phyloP scores from a whole-genome alignment of 2,888 invertebrate species.

The Melangyna quadrimaculata region DNA sequence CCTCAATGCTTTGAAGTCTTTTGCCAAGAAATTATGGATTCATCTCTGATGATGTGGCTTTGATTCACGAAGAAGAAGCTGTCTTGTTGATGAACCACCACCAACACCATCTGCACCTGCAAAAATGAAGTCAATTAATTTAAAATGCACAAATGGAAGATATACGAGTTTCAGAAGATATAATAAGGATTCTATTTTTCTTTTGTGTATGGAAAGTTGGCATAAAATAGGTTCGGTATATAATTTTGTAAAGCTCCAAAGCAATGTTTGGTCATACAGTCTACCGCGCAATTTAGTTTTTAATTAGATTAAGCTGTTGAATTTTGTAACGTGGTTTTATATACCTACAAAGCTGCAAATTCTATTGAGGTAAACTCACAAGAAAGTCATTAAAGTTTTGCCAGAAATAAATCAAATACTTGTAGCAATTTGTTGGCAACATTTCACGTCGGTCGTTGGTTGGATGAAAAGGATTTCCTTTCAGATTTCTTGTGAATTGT shows the following conservation, averaged over 20 bases:
- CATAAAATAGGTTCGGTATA: neutral
- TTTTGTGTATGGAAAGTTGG: neutral
- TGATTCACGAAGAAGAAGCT: constrained; percentile 14
- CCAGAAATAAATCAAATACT: neutral
- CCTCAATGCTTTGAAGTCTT: neutral
- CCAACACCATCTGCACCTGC: constrained; percentile 31
- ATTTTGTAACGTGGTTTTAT: neutral
- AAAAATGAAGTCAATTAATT: constrained; percentile 60
- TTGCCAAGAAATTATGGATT: constrained; percentile 49
- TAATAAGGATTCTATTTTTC: neutral
- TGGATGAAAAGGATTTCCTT: neutral
- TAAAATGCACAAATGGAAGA: constrained; percentile 25
- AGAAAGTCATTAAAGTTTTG: constrained; percentile 49
- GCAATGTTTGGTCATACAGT: constrained; percentile 9
- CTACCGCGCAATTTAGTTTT: constrained; percentile 45
- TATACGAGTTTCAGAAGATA: neutral
- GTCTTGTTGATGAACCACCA: neutral
- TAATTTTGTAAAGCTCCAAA: neutral
- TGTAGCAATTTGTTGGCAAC: neutral
- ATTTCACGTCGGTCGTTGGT: neutral
- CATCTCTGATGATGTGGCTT: constrained; percentile 27
- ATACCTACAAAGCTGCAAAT: neutral
- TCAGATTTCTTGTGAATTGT: neutral
- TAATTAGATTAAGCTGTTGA: constrained; percentile 48
- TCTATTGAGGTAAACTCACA: neutral